Evolutionary conservation across 2,797 vertebrate genomes (phyloP), one percentile per base, ranked within the genome.

Genomic region (Chanos chanos): DNA sequence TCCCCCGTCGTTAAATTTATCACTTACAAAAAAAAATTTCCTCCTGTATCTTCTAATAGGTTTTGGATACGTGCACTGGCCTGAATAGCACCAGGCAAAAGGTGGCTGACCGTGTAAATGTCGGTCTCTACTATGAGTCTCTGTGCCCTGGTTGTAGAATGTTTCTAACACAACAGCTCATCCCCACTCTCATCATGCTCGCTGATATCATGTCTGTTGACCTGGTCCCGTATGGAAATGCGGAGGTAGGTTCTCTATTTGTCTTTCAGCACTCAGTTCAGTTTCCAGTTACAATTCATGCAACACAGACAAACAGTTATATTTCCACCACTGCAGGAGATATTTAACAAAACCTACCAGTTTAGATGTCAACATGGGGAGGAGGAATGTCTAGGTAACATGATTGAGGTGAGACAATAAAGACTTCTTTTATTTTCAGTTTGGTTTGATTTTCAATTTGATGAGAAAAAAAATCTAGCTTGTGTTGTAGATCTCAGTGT

Each of bases 191-290:
- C 84, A 0, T 91, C 18, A 60, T 97, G 89, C 82, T 96, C 1
- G 0, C 0, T 0, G 80, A 90, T 2, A 90, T 91, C 71, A 84
- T 98, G 69, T 61, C 37, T 3, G 34, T 97, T 61, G 89, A 85
- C 0, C 79, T 99, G 71, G 92, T 99, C 47, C 94, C 96, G 3
- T 99, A 85, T 0, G 96, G 96, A 7, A 99, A 99, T 0, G 92
- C 96, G 0, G 1, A 84, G 88, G 96, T 98, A 77, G 34, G 70
- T 16, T 4, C n/a, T n/a, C n/a, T n/a, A n/a, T n/a, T n/a, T n/a
- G n/a, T n/a, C n/a, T n/a, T n/a, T n/a, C n/a, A n/a, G n/a, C n/a
- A n/a, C n/a, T n/a, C 10, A 12, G 18, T 8, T 4, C 28, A 33
- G 12, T 50, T 1, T 6, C 5, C 3, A 43, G 7, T 4, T 28